These are phyloP conservation scores for Drosophila mercatorum DNA, from an alignment of 2,888 invertebrate species.

Conservation along the genomic window DNA sequence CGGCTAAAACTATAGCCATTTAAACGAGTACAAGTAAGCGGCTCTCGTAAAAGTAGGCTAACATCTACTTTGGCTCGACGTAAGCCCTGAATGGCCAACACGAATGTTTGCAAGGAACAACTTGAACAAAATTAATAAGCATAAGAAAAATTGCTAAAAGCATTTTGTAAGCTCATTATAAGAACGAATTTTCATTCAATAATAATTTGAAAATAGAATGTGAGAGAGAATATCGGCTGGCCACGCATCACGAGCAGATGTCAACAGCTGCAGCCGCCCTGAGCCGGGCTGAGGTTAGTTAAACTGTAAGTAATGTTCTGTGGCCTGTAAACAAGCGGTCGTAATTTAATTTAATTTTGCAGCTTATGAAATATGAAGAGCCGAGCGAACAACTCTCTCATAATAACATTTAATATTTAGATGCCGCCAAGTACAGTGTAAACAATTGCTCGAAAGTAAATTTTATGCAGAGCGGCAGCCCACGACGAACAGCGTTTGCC, in stretches of 20 bases:
- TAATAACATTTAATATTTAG: constrained; percentile 60
- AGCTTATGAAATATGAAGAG: constrained; percentile 61
- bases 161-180: background rate
- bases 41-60: constrained; percentile 18
- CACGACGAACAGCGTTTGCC: constrained; percentile 20
- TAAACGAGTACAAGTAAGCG: constrained; percentile 6
- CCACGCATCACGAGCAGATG: background rate
- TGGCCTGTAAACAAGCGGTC: constrained; percentile 34
- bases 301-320: constrained; percentile 6
- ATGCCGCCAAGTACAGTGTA: constrained; percentile 55
- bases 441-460: constrained; percentile 68
- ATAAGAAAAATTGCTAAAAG: background rate
- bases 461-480: constrained; percentile 52
- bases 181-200: background rate
- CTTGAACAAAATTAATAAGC: background rate
- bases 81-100: constrained; percentile 18
- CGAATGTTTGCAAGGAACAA: constrained; percentile 4
- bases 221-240: background rate
- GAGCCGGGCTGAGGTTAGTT: background rate
- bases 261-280: background rate
- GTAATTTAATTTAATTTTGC: constrained; percentile 63
- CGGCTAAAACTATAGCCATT: constrained; percentile 8
- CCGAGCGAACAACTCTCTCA: constrained; percentile 55
- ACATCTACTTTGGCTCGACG: constrained; percentile 24
- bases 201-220: background rate